Conservation (phyloP, 2,888 invertebrate species). For the Spisula subtruncata region DNA sequence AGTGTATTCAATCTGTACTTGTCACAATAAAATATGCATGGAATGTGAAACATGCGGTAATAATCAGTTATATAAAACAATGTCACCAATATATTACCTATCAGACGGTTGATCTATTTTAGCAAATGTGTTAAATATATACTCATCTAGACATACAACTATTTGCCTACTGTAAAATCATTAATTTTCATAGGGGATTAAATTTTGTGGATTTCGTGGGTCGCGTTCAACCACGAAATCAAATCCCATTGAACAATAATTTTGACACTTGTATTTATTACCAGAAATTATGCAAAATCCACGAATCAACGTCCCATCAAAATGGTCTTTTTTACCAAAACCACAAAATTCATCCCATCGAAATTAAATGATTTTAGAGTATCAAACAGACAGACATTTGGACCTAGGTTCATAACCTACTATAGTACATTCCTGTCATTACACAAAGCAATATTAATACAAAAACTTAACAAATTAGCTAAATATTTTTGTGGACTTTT, state of each 20-base stretch:
- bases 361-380: too few relatives aligned
- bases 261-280: too few relatives aligned
- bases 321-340: too few relatives aligned
- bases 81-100: slow-evolving; percentile 39
- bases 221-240: too few relatives aligned
- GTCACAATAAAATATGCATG: slow-evolving; percentile 26
- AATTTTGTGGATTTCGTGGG: too few relatives aligned
- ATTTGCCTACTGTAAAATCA: too few relatives aligned
- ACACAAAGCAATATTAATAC: background rate
- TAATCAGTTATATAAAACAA: slow-evolving; percentile 25
- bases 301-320: too few relatives aligned
- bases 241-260: too few relatives aligned
- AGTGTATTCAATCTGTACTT: slow-evolving; percentile 16
- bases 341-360: too few relatives aligned
- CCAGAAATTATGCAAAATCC: too few relatives aligned
- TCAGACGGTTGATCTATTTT: slow-evolving; percentile 17
- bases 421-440: background rate
- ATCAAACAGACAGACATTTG: background rate
- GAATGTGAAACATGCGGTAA: slow-evolving; percentile 27
- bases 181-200: too few relatives aligned
- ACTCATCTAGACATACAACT: background rate
- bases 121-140: slow-evolving; percentile 4
- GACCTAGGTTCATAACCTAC: background rate
- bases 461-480: background rate
- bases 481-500: background rate